phyloP scores from a whole-genome alignment of 2,113 vertebrate genomes.

The Archocentrus centrarchus region DNA sequence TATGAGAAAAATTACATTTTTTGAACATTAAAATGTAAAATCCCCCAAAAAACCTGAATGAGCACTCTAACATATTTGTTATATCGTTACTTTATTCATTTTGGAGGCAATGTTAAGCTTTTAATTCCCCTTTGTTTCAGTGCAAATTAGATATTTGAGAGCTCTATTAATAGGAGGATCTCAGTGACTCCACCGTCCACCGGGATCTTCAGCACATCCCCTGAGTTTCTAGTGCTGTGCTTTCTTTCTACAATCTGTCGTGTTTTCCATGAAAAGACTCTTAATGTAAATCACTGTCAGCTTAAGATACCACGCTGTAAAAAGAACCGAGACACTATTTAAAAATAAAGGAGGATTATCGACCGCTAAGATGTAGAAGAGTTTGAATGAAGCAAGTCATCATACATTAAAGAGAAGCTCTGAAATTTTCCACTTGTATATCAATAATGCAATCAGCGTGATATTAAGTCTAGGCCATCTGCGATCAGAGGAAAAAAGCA shows the following conservation, averaged over 20 bases:
- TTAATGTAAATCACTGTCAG: background rate
- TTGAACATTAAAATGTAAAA: background rate
- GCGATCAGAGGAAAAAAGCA: constrained; percentile 16
- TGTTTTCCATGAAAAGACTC: constrained; percentile 23
- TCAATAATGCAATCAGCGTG: constrained; percentile 34
- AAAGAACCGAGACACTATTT: background rate
- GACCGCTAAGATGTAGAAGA: background rate
- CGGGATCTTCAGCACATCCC: constrained; percentile 23
- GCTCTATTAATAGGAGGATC: constrained; percentile 49
- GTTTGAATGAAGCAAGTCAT: background rate
- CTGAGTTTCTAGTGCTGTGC: constrained; percentile 21
- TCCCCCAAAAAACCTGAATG: background rate
- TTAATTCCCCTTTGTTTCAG: constrained; percentile 59
- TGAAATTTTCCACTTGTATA: background rate
- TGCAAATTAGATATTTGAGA: constrained; percentile 55
- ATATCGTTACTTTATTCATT: constrained; percentile 21
- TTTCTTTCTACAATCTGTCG: constrained; percentile 6
- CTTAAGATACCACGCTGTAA: background rate
- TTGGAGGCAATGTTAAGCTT: constrained; percentile 36
- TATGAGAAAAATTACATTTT: background rate
- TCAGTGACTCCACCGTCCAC: constrained; percentile 33
- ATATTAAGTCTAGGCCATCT: constrained; percentile 12
- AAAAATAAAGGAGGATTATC: background rate
- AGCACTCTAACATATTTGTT: background rate
- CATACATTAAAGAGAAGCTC: constrained; percentile 1